Percentiles rank a stretch among this genome's conserved stretches.
Evolutionary conservation across 1,140 invertebrate species (phyloP).

Genomic region (Leptonema lineaticorne): DNA sequence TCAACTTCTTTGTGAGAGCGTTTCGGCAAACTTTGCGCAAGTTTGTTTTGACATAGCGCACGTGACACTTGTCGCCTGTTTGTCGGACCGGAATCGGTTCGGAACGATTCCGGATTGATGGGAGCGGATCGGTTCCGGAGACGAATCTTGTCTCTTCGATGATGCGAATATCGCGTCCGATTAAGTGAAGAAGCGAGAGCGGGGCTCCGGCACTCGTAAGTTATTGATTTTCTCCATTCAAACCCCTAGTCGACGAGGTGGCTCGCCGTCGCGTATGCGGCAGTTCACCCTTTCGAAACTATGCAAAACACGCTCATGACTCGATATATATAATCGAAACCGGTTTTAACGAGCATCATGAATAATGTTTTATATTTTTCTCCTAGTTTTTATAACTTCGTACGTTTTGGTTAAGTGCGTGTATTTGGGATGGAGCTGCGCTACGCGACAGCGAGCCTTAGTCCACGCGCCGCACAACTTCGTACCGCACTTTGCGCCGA

Average conservation of each 20-base stretch:
- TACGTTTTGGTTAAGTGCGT: not conserved
- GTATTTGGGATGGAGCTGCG: constrained; percentile 35
- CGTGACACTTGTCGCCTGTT: constrained; percentile 53
- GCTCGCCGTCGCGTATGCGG: constrained; percentile 47
- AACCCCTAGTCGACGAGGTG: constrained; percentile 53
- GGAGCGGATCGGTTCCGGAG: constrained; percentile 38
- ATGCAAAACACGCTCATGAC: not conserved
- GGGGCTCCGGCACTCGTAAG: constrained; percentile 54
- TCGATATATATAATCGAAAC: no score
- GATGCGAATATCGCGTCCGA: constrained; percentile 23
- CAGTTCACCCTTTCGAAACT: constrained; percentile 6
- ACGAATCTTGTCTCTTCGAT: not conserved
- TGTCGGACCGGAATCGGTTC: constrained; percentile 15
- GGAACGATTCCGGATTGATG: constrained; percentile 9
- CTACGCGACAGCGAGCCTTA: constrained; percentile 45
- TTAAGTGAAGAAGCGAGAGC: constrained; percentile 36
- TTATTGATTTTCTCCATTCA: constrained; percentile 59
- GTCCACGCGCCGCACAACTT: constrained; percentile 55
- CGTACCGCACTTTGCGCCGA: constrained; percentile 56
- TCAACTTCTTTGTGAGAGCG: constrained; percentile 56
- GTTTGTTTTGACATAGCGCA: constrained; percentile 52
- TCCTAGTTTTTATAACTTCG: not conserved
- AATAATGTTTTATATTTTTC: no score
- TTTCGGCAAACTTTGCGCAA: constrained; percentile 55
- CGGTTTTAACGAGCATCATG: no score